Percentiles rank a stretch among this genome's conserved stretches.
These are phyloP conservation scores for Argya squamiceps DNA, from an alignment of 2,797 vertebrate genomes.

Conservation along the genomic window DNA sequence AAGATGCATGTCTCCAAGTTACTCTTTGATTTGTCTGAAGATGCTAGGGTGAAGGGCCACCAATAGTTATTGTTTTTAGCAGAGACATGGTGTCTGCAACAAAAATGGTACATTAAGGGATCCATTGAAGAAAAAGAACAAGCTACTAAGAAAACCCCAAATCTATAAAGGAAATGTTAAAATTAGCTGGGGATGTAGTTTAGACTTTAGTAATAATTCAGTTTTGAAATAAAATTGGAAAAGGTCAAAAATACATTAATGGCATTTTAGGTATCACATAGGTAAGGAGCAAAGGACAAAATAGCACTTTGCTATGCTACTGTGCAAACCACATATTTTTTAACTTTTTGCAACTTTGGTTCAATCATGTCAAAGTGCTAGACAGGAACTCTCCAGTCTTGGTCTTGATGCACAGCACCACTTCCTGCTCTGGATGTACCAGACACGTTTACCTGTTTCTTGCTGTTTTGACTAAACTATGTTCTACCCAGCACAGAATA, in stretches of 20 bases:
- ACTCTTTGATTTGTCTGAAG: background rate
- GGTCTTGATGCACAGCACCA: background rate
- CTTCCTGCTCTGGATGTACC: background rate
- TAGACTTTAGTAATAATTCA: background rate
- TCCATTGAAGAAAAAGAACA: background rate
- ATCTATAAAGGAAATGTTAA: background rate
- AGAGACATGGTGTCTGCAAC: background rate
- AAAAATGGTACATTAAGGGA: background rate
- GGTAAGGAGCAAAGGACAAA: background rate
- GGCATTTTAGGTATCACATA: background rate
- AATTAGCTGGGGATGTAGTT: constrained; percentile 12
- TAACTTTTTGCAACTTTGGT: background rate
- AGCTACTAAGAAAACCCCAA: background rate
- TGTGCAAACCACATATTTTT: background rate
- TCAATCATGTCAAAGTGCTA: background rate
- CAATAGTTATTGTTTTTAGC: background rate
- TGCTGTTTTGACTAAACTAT: background rate
- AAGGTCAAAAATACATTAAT: background rate
- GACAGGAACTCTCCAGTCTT: background rate
- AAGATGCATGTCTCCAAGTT: background rate
- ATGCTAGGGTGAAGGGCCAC: background rate
- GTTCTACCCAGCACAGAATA: background rate
- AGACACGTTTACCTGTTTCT: background rate
- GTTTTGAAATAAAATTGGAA: background rate
- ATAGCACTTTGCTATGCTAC: background rate